phyloP scores from a whole-genome alignment of 1,140 invertebrate species.

The Popillia japonica region DNA sequence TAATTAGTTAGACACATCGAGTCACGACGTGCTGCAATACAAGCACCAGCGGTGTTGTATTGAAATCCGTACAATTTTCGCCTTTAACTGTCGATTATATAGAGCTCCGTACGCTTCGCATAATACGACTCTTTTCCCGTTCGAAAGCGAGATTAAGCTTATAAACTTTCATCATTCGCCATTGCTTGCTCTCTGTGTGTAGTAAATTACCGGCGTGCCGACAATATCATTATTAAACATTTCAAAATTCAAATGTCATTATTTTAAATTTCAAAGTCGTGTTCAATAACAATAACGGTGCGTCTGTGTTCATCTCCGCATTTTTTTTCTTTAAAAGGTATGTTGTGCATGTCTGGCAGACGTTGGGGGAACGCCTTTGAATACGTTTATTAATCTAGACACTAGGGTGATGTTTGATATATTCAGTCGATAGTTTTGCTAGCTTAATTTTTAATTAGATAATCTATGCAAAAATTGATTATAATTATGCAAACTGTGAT shows the following conservation, averaged over 20 bases:
- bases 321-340: neutral
- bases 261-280: conserved; percentile 33
- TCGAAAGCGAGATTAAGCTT: conserved; percentile 32
- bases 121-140: conserved; percentile 13
- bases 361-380: too few species aligned
- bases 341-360: too few species aligned
- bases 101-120: neutral
- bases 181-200: conserved; percentile 15
- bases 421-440: too few species aligned
- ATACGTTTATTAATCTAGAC: too few species aligned
- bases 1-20: conserved; percentile 44
- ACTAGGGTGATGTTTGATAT: too few species aligned
- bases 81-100: conserved; percentile 5
- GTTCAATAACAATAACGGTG: conserved; percentile 19
- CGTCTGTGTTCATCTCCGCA: neutral
- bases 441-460: too few species aligned
- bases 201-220: conserved; percentile 9
- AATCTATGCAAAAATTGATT: too few species aligned
- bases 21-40: conserved; percentile 36
- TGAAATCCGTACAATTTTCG: neutral
- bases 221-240: conserved; percentile 35
- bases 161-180: conserved; percentile 19
- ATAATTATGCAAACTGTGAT: too few species aligned
- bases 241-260: conserved; percentile 38
- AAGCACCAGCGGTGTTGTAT: conserved; percentile 11